phyloP scores from a whole-genome alignment of 2,113 vertebrate genomes.

The Dolichallabes microphthalmus region DNA sequence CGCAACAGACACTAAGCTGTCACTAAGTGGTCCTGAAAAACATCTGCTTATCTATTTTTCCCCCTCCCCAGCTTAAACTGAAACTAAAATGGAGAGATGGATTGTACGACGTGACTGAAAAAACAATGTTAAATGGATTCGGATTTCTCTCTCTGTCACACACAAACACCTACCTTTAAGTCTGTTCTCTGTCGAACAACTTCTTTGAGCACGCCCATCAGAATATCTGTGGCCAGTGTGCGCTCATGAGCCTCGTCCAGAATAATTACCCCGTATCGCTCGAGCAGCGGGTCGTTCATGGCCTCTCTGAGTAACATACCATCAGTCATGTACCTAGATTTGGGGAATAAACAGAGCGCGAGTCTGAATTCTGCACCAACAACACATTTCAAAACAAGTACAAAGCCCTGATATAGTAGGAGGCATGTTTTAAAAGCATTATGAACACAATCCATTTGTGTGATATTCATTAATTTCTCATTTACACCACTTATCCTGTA shows the following conservation, averaged over 20 bases:
- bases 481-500: too few relatives aligned
- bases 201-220: conserved; percentile 96
- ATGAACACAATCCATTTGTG: too few relatives aligned
- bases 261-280: conserved; percentile 94
- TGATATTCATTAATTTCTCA: too few relatives aligned
- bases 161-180: conserved; percentile 80
- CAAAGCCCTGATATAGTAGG: too few relatives aligned
- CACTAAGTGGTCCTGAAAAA: background rate
- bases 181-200: conserved; percentile 90
- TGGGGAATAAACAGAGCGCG: background rate
- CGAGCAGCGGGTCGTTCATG: conserved; percentile 95
- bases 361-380: too few relatives aligned
- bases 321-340: conserved; percentile 90
- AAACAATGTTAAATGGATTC: background rate
- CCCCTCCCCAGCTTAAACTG: background rate
- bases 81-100: background rate
- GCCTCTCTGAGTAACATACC: conserved; percentile 96
- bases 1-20: background rate
- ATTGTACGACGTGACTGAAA: background rate
- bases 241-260: conserved; percentile 96
- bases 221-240: conserved; percentile 94
- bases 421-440: too few relatives aligned
- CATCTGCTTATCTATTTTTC: conserved; percentile 6
- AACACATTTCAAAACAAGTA: too few relatives aligned
- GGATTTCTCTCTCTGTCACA: background rate